Conservation (phyloP, 2,797 vertebrate genomes). For the Psittacula echo region DNA sequence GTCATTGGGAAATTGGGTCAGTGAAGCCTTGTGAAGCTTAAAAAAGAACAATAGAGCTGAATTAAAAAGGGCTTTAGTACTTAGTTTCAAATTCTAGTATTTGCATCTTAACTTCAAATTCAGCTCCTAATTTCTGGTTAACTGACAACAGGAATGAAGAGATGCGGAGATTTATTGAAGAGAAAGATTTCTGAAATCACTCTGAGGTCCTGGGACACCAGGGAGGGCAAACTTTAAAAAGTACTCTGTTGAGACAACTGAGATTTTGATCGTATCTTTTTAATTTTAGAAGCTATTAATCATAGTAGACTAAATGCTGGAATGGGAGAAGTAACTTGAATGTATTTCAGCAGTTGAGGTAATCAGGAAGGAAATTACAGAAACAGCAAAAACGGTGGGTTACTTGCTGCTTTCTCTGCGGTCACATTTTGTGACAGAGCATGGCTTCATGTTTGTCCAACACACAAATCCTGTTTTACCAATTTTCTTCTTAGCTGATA, state of each 20-base stretch:
- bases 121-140: not conserved
- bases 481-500: not conserved
- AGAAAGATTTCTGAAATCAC: not conserved
- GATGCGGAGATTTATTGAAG: not conserved
- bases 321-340: not conserved
- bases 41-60: not conserved
- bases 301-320: not conserved
- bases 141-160: not conserved
- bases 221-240: not conserved
- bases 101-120: not conserved
- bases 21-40: not conserved
- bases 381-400: not conserved
- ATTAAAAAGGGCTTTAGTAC: not conserved
- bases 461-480: not conserved
- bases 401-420: not conserved
- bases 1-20: constrained; percentile 19
- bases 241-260: not conserved
- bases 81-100: not conserved
- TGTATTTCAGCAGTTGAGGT: not conserved
- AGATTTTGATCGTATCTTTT: not conserved
- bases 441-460: accelerated
- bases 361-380: not conserved
- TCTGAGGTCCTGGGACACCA: not conserved
- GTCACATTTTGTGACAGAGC: not conserved
- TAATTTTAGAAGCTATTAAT: not conserved